Percentiles rank a stretch among this genome's conserved stretches.
Evolutionary conservation across 2,113 vertebrate genomes (phyloP).

Genomic region (Serilophus lunatus): DNA sequence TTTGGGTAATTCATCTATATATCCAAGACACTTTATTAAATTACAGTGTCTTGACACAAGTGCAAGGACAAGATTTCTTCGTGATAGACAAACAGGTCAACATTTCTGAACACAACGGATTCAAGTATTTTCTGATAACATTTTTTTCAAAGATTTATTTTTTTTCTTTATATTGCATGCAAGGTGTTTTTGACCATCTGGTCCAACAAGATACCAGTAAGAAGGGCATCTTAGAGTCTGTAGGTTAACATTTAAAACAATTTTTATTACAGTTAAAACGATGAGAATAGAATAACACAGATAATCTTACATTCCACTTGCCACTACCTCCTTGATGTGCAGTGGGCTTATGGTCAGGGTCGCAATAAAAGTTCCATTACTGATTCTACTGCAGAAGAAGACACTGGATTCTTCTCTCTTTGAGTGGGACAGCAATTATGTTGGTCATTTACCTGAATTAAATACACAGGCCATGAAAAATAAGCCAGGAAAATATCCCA

Average conservation of each 20-base stretch:
- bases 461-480: background rate
- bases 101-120: background rate
- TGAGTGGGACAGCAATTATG: background rate
- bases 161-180: background rate
- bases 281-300: background rate
- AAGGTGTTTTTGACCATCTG: background rate
- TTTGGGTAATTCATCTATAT: background rate
- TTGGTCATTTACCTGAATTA: background rate
- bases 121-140: background rate
- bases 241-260: background rate
- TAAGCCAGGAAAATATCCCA: background rate
- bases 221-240: background rate
- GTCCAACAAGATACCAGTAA: background rate
- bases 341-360: accelerated
- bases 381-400: background rate
- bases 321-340: accelerated
- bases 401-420: background rate
- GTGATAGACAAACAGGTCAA: background rate
- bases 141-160: background rate
- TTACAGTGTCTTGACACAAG: background rate
- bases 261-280: background rate
- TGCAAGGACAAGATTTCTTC: background rate
- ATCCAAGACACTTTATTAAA: accelerated
- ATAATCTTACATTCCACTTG: accelerated
- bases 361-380: accelerated